Conservation (phyloP, 2,797 vertebrate species). For the Amazona finschi region DNA sequence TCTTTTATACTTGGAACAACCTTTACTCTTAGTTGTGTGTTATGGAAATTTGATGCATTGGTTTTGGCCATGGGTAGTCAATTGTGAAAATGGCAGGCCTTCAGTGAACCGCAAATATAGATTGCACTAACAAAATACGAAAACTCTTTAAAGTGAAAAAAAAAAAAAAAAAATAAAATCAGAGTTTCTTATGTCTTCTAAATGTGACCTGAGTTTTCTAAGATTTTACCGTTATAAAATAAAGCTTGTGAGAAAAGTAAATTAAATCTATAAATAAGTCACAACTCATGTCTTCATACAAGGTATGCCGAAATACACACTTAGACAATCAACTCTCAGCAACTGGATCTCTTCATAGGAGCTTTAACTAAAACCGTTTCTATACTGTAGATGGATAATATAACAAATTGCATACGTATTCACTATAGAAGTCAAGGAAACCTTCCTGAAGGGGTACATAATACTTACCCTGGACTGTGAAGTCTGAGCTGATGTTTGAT, state of each 20-base stretch:
- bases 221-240: not conserved
- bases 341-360: not conserved
- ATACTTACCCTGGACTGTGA: not conserved
- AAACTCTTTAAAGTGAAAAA: not conserved
- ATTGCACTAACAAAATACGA: not conserved
- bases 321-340: not conserved
- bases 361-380: not conserved
- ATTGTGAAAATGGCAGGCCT: not conserved
- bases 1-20: not conserved
- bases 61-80: not conserved
- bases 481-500: not conserved
- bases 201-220: not conserved
- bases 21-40: accelerated
- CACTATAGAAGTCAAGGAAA: not conserved
- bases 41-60: not conserved
- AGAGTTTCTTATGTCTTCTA: not conserved
- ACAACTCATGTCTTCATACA: not conserved
- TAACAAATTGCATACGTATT: not conserved
- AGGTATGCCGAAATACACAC: not conserved
- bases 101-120: not conserved
- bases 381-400: not conserved
- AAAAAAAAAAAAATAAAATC: not conserved
- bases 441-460: not conserved
- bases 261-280: not conserved
- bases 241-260: not conserved